A percentile compares a stretch with the other conserved stretches of the same genome.
These are phyloP conservation scores for Lamprotornis superbus DNA, from an alignment of 2,113 vertebrate genomes.

Conservation along the genomic window DNA sequence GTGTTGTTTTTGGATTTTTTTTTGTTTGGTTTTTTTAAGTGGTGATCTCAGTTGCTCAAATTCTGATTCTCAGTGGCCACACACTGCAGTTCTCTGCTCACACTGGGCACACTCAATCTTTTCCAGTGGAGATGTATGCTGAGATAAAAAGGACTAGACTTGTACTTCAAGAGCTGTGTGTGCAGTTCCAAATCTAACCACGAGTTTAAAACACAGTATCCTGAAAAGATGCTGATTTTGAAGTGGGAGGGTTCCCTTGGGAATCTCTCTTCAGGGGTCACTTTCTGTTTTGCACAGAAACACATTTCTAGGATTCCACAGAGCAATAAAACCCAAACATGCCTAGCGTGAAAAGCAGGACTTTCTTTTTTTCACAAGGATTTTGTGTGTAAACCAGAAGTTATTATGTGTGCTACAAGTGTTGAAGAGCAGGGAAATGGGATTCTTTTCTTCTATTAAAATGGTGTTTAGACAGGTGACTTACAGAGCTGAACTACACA, in stretches of 20 bases:
- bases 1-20: no score
- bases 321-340: not conserved
- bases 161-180: not conserved
- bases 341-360: not conserved
- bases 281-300: not conserved
- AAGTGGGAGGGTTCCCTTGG: not conserved
- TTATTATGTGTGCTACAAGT: not conserved
- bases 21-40: not conserved
- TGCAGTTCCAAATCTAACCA: not conserved
- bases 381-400: not conserved
- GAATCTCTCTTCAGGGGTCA: not conserved
- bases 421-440: not conserved
- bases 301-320: not conserved
- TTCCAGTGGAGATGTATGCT: not conserved
- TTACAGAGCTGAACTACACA: not conserved
- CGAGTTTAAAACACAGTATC: not conserved
- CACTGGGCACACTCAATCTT: rapidly evolving
- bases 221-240: not conserved
- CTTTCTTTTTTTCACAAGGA: not conserved
- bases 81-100: rapidly evolving
- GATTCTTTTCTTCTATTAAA: not conserved
- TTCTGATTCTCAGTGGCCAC: not conserved
- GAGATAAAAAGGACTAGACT: not conserved
- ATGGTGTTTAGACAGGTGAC: not conserved
- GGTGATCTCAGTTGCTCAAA: not conserved